These are phyloP conservation scores for Cyrtorhinus lividipennis DNA, from an alignment of 1,140 invertebrate genomes.

Conservation along the genomic window DNA sequence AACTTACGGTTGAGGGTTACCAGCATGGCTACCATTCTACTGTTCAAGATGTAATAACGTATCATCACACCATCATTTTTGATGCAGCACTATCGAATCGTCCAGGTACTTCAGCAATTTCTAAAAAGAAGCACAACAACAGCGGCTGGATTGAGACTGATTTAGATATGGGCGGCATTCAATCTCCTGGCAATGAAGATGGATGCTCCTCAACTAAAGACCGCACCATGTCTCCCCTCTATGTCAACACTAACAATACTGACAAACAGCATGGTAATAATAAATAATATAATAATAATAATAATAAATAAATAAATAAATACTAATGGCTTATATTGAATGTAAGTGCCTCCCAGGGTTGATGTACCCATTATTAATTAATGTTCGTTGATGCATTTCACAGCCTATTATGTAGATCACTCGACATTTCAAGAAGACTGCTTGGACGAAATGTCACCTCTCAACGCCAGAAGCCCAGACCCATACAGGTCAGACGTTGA, in stretches of 20 bases:
- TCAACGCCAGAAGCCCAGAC: slow-evolving; percentile 4
- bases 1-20: too few species aligned
- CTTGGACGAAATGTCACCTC: slow-evolving; percentile 5
- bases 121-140: slow-evolving; percentile 24
- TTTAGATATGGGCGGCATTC: slow-evolving; percentile 47
- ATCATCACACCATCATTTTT: too few species aligned
- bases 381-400: neutral
- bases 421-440: slow-evolving; percentile 5
- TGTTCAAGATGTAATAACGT: too few species aligned
- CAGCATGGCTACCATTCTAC: too few species aligned
- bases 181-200: slow-evolving; percentile 23
- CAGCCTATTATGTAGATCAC: neutral
- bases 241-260: slow-evolving; percentile 33
- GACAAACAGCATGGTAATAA: slow-evolving; percentile 15
- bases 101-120: too few species aligned
- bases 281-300: neutral
- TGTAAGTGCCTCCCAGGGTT: neutral
- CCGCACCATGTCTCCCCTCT: slow-evolving; percentile 28
- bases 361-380: neutral
- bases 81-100: too few species aligned
- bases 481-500: neutral
- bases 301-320: too few species aligned
- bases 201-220: slow-evolving; percentile 20
- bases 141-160: slow-evolving; percentile 77
- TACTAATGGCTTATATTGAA: too few species aligned